Percentiles rank a stretch among this genome's conserved stretches.
These are phyloP conservation scores for Pteruthius melanotis DNA, from an alignment of 2,113 vertebrate genomes.

Conservation along the genomic window DNA sequence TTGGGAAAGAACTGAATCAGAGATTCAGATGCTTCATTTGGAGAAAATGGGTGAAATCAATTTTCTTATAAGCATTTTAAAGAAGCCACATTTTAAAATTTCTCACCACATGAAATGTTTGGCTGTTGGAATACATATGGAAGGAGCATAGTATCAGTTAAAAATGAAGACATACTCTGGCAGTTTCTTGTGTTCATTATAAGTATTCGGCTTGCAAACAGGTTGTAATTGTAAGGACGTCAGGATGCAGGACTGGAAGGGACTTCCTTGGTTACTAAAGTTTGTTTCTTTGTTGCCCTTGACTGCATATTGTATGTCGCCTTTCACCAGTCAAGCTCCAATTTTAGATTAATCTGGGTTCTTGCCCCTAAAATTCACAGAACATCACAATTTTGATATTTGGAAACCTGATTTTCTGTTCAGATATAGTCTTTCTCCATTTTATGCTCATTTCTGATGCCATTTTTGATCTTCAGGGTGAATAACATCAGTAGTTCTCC, in stretches of 20 bases:
- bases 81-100: not conserved
- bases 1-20: not conserved
- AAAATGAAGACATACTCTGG: not conserved
- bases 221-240: not conserved
- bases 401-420: not conserved
- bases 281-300: not conserved
- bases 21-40: not conserved
- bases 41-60: not conserved
- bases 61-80: not conserved
- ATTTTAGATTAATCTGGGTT: not conserved
- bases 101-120: not conserved
- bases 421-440: not conserved
- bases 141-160: not conserved
- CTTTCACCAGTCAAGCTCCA: not conserved
- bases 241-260: not conserved
- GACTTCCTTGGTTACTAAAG: not conserved
- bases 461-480: not conserved
- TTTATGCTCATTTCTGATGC: not conserved
- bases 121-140: not conserved
- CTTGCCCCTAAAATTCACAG: not conserved
- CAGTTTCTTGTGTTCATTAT: not conserved
- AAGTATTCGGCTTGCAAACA: not conserved
- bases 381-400: not conserved
- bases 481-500: not conserved
- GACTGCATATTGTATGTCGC: rapidly evolving